These are phyloP conservation scores for Hydropotes inermis DNA, from an alignment of 2,113 vertebrate species.

Conservation along the genomic window DNA sequence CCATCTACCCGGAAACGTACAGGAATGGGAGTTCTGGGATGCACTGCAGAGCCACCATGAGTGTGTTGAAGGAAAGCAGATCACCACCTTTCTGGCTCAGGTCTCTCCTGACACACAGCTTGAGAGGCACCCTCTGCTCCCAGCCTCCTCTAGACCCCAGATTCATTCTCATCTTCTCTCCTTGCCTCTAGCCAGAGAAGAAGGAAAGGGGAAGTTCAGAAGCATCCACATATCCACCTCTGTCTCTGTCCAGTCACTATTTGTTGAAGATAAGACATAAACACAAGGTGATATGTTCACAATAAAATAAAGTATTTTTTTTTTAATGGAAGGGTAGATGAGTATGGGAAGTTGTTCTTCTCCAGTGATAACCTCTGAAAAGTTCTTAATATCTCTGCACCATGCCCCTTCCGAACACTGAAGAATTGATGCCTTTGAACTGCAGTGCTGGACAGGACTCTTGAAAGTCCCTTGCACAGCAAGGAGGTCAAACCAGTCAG, in stretches of 20 bases:
- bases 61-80: not conserved
- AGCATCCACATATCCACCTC: not conserved
- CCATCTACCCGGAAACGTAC: no score
- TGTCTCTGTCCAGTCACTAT: not conserved
- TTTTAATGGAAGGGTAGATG: not conserved
- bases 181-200: not conserved
- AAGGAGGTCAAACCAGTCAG: not conserved
- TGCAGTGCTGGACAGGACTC: not conserved
- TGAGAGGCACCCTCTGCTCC: not conserved
- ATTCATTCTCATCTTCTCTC: not conserved
- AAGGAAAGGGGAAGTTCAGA: not conserved
- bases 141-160: not conserved
- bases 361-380: not conserved
- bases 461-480: not conserved
- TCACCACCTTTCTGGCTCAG: not conserved
- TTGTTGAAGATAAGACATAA: not conserved
- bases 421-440: not conserved
- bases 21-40: not conserved
- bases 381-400: not conserved
- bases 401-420: rapidly evolving
- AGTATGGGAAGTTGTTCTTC: not conserved
- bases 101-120: not conserved
- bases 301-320: not conserved
- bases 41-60: rapidly evolving
- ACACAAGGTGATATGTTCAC: not conserved